Percentiles rank a stretch among this genome's conserved stretches.
Conservation (phyloP, 2,888 invertebrate species). For the Eristalis pertinax region DNA sequence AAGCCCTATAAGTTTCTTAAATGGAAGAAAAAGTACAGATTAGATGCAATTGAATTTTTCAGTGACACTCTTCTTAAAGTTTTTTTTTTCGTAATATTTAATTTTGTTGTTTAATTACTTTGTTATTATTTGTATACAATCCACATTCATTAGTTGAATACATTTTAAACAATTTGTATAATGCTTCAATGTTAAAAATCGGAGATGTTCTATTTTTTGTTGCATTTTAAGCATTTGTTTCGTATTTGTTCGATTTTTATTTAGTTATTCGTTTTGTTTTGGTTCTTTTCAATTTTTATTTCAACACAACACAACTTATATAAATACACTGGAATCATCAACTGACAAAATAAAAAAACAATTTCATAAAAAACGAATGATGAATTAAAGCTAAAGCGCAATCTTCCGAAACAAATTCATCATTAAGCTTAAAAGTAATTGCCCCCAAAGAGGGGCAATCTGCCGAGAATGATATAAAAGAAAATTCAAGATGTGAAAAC, state of each 20-base stretch:
- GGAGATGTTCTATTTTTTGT: conserved; percentile 12
- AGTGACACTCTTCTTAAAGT: no score
- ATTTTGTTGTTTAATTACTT: not conserved
- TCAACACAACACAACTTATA: conserved; percentile 79
- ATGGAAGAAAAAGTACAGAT: not conserved
- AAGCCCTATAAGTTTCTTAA: not conserved
- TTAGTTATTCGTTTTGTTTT: conserved; percentile 67
- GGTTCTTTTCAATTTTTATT: conserved; percentile 75
- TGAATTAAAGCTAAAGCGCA: conserved; percentile 65
- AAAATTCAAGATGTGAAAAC: conserved; percentile 41
- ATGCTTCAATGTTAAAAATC: not conserved
- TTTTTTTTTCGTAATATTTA: no score
- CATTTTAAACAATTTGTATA: not conserved
- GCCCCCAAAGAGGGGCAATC: conserved; percentile 50
- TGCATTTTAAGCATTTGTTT: conserved; percentile 81
- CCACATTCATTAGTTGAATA: not conserved
- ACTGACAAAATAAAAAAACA: conserved; percentile 64
- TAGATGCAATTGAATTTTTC: not conserved
- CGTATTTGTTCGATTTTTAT: conserved; percentile 61
- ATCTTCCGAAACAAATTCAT: conserved; percentile 74
- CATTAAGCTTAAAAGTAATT: conserved; percentile 38
- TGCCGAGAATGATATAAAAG: conserved; percentile 37
- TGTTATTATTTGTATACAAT: conserved; percentile 13
- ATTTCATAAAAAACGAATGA: conserved; percentile 56
- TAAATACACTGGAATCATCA: conserved; percentile 65